Conservation (phyloP, 2,888 invertebrate genomes). For the Chrysodeixis includens region DNA sequence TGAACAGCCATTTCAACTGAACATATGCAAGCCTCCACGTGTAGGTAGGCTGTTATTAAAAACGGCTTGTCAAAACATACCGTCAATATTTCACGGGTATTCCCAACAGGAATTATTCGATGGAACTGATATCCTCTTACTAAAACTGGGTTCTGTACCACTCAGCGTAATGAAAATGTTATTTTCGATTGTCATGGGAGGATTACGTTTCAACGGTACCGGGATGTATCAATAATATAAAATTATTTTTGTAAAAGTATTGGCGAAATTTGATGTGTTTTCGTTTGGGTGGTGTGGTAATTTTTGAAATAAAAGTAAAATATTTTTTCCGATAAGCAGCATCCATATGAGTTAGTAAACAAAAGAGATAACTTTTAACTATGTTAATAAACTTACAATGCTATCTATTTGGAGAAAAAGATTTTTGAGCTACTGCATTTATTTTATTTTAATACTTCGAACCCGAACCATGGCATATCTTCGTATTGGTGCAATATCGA, state of each 20-base stretch:
- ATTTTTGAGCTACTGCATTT: too few relatives aligned
- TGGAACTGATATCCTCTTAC: constrained; percentile 59
- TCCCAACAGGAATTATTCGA: constrained; percentile 51
- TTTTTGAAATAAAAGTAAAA: too few relatives aligned
- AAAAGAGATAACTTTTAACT: too few relatives aligned
- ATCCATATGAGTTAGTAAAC: too few relatives aligned
- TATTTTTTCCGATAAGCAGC: too few relatives aligned
- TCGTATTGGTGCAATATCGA: too few relatives aligned
- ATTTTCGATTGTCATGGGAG: constrained; percentile 69
- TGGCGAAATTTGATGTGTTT: constrained; percentile 35
- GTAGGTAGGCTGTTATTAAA: constrained; percentile 50
- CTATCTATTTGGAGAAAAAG: too few relatives aligned
- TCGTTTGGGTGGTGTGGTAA: constrained; percentile 15
- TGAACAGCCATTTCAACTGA: too few relatives aligned
- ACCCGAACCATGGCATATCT: too few relatives aligned
- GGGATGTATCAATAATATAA: constrained; percentile 56
- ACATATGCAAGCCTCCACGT: constrained; percentile 31
- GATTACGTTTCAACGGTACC: constrained; percentile 62
- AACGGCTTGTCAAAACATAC: constrained; percentile 52
- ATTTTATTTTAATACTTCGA: too few relatives aligned
- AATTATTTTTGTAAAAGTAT: constrained; percentile 59
- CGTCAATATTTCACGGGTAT: constrained; percentile 60
- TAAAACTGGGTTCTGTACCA: constrained; percentile 63
- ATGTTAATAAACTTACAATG: too few relatives aligned
- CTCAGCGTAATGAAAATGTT: constrained; percentile 73